Evolutionary conservation across 2,113 vertebrate species (phyloP).

Genomic region (Manacus vitellinus): DNA sequence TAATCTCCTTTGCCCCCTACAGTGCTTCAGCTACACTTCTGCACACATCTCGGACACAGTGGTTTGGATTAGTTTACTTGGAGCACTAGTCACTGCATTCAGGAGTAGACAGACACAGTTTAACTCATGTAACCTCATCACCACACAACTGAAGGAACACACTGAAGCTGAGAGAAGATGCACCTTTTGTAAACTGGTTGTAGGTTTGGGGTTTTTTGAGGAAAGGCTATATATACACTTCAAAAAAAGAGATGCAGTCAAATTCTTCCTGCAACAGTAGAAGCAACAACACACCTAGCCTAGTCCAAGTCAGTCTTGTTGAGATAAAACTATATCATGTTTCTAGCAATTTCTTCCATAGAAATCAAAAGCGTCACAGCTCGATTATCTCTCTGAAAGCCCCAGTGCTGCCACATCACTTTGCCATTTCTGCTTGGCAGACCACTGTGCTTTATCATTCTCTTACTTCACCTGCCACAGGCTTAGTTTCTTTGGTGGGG

Average conservation of each 20-base stretch:
- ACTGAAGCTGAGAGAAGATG: neutral
- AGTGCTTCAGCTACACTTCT: neutral
- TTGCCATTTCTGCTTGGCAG: conserved; percentile 37
- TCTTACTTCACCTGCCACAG: neutral
- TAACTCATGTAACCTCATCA: neutral
- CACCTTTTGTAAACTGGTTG: accelerated
- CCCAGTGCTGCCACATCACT: neutral
- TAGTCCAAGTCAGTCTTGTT: neutral
- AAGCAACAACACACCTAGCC: neutral
- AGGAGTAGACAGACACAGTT: neutral
- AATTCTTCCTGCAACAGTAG: neutral
- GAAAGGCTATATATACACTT: neutral
- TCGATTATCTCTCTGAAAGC: neutral
- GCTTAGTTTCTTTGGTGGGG: neutral
- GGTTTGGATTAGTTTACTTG: neutral
- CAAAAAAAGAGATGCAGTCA: neutral
- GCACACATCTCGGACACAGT: neutral
- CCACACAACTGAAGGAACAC: neutral
- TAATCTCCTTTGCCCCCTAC: neutral
- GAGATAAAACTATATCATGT: neutral
- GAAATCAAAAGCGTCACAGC: neutral
- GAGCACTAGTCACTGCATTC: neutral
- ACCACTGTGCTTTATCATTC: neutral
- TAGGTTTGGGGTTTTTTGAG: neutral
- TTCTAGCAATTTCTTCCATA: neutral